These are phyloP conservation scores for Melitaea athalia DNA, from an alignment of 2,888 invertebrate genomes.

Conservation along the genomic window DNA sequence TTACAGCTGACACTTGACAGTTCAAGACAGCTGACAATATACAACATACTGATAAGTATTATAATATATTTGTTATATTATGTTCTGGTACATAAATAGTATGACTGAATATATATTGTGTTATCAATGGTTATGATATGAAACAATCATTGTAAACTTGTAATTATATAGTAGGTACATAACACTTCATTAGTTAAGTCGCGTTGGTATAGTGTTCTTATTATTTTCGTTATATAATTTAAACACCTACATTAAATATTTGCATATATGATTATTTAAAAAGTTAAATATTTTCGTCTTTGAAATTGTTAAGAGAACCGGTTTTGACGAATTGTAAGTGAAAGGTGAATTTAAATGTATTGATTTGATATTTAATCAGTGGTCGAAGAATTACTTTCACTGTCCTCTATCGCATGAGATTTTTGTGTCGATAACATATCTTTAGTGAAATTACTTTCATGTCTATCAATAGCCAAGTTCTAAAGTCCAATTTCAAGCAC, in stretches of 20 bases:
- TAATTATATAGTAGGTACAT: no score
- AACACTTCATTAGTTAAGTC: no score
- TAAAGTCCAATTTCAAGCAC: conserved; percentile 44
- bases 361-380: conserved; percentile 23
- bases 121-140: no score
- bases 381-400: conserved; percentile 39
- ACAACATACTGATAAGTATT: no score
- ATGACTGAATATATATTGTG: no score
- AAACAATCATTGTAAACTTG: no score
- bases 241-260: not conserved
- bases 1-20: no score
- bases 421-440: conserved; percentile 32
- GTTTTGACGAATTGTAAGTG: conserved; percentile 31
- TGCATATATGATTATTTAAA: not conserved
- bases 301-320: conserved; percentile 21
- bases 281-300: not conserved
- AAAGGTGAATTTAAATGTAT: conserved; percentile 27
- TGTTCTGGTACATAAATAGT: no score
- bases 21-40: no score
- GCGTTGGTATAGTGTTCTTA: no score
- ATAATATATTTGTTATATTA: no score
- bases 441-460: conserved; percentile 40
- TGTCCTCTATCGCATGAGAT: conserved; percentile 29
- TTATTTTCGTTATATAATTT: not conserved
- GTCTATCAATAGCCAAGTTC: conserved; percentile 48